phyloP scores from a whole-genome alignment of 2,113 vertebrate genomes.

The Serilophus lunatus region DNA sequence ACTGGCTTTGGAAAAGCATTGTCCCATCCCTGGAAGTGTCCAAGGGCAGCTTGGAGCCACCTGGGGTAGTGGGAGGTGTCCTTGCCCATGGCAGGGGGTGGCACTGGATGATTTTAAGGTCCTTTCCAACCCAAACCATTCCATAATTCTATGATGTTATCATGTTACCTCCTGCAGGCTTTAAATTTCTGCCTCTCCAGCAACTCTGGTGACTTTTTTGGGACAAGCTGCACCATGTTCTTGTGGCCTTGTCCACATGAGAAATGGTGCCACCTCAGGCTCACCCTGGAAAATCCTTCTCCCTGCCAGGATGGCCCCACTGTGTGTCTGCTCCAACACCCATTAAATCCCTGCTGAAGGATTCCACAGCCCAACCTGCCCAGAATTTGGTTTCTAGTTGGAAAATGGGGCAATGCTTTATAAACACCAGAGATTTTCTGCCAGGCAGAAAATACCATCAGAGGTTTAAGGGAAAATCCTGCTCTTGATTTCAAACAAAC shows the following conservation, averaged over 20 bases:
- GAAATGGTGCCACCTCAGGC: not conserved
- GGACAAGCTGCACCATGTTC: not conserved
- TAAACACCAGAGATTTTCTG: not conserved
- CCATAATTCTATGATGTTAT: not conserved
- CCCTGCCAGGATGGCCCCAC: not conserved
- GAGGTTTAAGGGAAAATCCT: not conserved
- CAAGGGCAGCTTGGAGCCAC: not conserved
- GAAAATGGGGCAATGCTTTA: not conserved
- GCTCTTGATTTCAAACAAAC: not conserved
- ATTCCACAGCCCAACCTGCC: not conserved
- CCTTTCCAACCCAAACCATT: not conserved
- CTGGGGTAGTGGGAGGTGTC: not conserved
- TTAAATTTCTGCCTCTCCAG: not conserved
- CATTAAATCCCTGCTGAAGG: not conserved
- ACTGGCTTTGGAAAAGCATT: not conserved
- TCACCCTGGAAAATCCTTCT: not conserved
- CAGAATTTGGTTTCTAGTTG: not conserved
- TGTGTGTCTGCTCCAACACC: not conserved
- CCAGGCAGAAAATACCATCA: not conserved
- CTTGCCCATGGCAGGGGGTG: not conserved
- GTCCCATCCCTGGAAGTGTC: not conserved
- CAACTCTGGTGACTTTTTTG: rapidly evolving
- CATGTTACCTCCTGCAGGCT: not conserved
- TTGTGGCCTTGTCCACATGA: not conserved
- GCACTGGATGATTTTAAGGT: rapidly evolving